A percentile compares a stretch with the other conserved stretches of the same genome.
Evolutionary conservation across 2,113 vertebrate genomes (phyloP).

Genomic region (Martes martes): DNA sequence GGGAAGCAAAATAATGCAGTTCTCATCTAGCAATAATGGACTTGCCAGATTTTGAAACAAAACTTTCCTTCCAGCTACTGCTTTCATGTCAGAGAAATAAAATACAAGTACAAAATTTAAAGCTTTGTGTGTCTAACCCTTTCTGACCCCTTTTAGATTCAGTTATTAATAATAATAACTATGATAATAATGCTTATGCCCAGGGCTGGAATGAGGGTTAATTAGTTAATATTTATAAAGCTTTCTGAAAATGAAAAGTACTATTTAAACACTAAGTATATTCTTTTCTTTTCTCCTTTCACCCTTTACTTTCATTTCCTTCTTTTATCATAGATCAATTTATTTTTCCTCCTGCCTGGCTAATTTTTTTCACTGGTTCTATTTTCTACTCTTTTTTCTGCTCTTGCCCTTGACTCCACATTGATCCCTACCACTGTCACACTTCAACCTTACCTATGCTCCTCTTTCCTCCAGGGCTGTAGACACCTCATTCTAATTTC

Average conservation of each 20-base stretch:
- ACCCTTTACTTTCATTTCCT: slow-evolving; percentile 28
- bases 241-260: slow-evolving; percentile 64
- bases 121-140: slow-evolving; percentile 58
- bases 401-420: not conserved
- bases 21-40: not conserved
- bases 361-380: not conserved
- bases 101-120: slow-evolving; percentile 62
- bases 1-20: not conserved
- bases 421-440: not conserved
- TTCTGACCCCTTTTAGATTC: slow-evolving; percentile 58
- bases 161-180: slow-evolving; percentile 71
- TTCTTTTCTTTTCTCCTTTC: slow-evolving; percentile 43
- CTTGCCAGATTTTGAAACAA: slow-evolving; percentile 55
- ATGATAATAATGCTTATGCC: slow-evolving; percentile 63
- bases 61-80: slow-evolving; percentile 53
- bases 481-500: not conserved
- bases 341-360: not conserved
- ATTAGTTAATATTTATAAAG: slow-evolving; percentile 74
- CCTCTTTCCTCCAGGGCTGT: not conserved
- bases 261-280: slow-evolving; percentile 47
- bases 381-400: not conserved
- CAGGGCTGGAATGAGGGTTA: slow-evolving; percentile 51
- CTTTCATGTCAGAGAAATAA: slow-evolving; percentile 60
- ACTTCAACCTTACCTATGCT: not conserved
- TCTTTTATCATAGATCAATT: slow-evolving; percentile 53